Base-by-base conservation (phyloP, 2,113 vertebrate genomes). In the Ovis canadensis region DNA sequence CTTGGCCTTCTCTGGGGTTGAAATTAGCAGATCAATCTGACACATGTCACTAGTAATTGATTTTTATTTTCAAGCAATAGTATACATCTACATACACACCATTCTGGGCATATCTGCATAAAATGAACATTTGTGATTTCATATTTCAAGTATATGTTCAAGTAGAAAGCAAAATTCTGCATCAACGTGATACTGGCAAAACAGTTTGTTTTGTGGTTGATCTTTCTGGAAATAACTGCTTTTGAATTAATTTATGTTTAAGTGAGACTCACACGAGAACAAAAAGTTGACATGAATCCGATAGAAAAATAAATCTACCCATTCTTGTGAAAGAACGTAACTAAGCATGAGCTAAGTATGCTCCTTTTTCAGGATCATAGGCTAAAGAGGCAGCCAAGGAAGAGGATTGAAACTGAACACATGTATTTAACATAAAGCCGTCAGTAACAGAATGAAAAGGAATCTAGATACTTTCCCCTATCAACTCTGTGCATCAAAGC, bases 181-280 rank as follows among this genome's bases (percentile, higher is more conserved):
- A 55, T 89, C 83, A 82, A 94, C 62, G 91, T 78, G 57, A 45
- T n/a, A 31, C n/a, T 94, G 16, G 55, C 88, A 59, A 88, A 91
- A 21, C 31, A 48, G 50, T 95, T 71, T 86, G 6, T 59, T 97
- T 88, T 88, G 23, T 96, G 59, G 43, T 74, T 93, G 29, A 59
- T 83, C 23, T 94, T 93, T 60, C 67, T 55, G 57, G 52, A 96
- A 97, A 94, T 77, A 74, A 74, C 19, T 77, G 52, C 7, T 43
- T 12, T 91, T 77, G 54, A 86, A 91, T 82, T 95, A 86, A 94
- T 95, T 88, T 93, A 54, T 92, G 67, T 86, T 97, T 93, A 97
- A 97, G 78, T 92, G 91, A 97, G 64, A 94, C 52, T 77, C 88
- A 43, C 5, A 95, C 12, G 81, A 86, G 92, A 95, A 77, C 59